phyloP scores from a whole-genome alignment of 2,888 invertebrate species.

The Cantharis flavilabris region DNA sequence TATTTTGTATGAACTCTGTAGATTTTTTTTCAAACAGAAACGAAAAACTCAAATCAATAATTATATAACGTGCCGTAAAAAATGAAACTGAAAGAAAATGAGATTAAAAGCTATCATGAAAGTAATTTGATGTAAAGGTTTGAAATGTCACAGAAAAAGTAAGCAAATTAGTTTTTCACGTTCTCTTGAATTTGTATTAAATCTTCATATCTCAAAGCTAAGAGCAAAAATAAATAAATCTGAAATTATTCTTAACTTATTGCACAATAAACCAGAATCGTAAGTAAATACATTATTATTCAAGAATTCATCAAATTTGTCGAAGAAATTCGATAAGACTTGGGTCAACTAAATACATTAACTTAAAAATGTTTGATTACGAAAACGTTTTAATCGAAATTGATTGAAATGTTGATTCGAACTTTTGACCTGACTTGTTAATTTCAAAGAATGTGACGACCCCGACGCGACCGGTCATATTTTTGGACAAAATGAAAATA shows the following conservation, averaged over 20 bases:
- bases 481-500: neutral
- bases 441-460: neutral
- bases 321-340: neutral
- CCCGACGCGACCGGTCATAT: neutral
- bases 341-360: neutral
- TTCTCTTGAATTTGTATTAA: neutral
- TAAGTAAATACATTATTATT: neutral
- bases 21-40: no score
- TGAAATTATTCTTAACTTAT: neutral
- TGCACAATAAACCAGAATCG: neutral
- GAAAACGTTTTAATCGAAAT: neutral
- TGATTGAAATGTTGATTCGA: neutral
- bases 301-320: no score
- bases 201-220: neutral
- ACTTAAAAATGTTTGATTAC: neutral
- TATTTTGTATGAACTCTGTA: no score
- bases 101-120: neutral
- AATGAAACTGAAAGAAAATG: neutral
- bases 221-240: neutral
- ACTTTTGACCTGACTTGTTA: neutral
- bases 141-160: neutral
- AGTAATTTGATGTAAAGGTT: neutral
- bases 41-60: neutral
- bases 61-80: neutral
- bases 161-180: neutral